Percentiles rank a stretch among this genome's conserved stretches.
phyloP scores from a whole-genome alignment of 2,797 vertebrate species.

The Selene dorsalis region DNA sequence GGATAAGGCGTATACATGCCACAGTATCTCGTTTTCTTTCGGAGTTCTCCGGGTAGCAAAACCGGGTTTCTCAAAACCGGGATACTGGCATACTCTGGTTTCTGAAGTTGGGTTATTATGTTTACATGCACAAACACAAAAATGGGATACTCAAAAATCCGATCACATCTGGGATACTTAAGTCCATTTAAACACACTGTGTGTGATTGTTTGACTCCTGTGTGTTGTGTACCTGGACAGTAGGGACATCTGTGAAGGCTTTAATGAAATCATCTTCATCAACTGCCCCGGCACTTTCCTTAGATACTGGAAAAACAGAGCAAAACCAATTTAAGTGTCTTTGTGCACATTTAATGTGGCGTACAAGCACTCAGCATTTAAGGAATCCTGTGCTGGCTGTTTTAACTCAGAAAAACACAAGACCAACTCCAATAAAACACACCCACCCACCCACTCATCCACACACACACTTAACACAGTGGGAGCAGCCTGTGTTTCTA shows the following conservation, averaged over 20 bases:
- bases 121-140: no score
- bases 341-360: not conserved
- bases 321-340: constrained; percentile 1
- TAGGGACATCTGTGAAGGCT: constrained; percentile 94
- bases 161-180: no score
- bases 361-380: not conserved
- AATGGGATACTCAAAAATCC: no score
- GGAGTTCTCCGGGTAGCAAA: no score
- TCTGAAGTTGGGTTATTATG: no score
- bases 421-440: constrained; percentile 6
- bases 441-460: not conserved
- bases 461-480: constrained; percentile 8
- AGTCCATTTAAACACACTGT: no score
- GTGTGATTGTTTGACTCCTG: constrained; percentile 15
- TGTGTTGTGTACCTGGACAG: constrained; percentile 87
- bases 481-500: constrained; percentile 59
- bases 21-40: no score
- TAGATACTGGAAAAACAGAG: constrained; percentile 85
- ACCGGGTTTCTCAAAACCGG: no score
- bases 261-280: constrained; percentile 98
- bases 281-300: constrained; percentile 92
- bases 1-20: no score
- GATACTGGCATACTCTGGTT: no score
- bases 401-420: constrained; percentile 27
- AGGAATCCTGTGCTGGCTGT: not conserved